Percentiles rank a stretch among this genome's conserved stretches.
Evolutionary conservation across 2,888 invertebrate species (phyloP).

Genomic region (Synergus itoensis): DNA sequence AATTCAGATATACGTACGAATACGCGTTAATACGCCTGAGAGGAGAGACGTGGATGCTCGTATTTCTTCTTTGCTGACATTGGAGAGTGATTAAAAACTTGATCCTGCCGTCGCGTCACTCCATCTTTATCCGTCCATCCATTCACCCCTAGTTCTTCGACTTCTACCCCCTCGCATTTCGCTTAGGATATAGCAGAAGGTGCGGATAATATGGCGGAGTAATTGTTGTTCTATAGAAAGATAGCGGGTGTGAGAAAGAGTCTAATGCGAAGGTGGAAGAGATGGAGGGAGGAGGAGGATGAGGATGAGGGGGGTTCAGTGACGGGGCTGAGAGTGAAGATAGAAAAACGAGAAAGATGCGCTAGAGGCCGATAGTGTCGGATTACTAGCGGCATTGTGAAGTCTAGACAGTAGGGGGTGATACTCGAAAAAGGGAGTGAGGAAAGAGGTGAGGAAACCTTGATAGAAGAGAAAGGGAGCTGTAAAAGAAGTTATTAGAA

Average conservation of each 20-base stretch:
- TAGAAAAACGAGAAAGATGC: slow-evolving; percentile 45
- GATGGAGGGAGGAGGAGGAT: not conserved
- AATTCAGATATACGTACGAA: not conserved
- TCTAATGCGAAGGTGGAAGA: slow-evolving; percentile 6
- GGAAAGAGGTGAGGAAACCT: slow-evolving; percentile 12
- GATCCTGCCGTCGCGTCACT: slow-evolving; percentile 61
- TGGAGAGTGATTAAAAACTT: slow-evolving; percentile 73
- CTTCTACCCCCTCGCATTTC: slow-evolving; percentile 52
- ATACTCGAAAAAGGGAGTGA: slow-evolving; percentile 38
- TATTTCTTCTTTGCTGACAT: slow-evolving; percentile 65
- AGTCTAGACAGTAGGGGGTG: slow-evolving; percentile 64
- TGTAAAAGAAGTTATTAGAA: slow-evolving; percentile 72
- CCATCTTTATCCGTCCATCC: slow-evolving; percentile 60
- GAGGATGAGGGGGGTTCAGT: slow-evolving; percentile 10
- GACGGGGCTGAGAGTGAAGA: slow-evolving; percentile 39
- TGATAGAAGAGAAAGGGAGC: slow-evolving; percentile 48
- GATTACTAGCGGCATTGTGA: slow-evolving; percentile 70
- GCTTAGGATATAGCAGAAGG: slow-evolving; percentile 61
- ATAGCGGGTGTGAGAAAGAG: slow-evolving; percentile 12
- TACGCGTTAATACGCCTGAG: not conserved
- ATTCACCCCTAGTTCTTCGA: slow-evolving; percentile 48
- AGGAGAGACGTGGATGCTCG: slow-evolving; percentile 47
- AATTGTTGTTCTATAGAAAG: slow-evolving; percentile 66
- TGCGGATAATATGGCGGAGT: slow-evolving; percentile 67
- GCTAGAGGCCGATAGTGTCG: slow-evolving; percentile 66